phyloP scores from a whole-genome alignment of 2,797 vertebrate genomes.

The Bovichtus diacanthus region DNA sequence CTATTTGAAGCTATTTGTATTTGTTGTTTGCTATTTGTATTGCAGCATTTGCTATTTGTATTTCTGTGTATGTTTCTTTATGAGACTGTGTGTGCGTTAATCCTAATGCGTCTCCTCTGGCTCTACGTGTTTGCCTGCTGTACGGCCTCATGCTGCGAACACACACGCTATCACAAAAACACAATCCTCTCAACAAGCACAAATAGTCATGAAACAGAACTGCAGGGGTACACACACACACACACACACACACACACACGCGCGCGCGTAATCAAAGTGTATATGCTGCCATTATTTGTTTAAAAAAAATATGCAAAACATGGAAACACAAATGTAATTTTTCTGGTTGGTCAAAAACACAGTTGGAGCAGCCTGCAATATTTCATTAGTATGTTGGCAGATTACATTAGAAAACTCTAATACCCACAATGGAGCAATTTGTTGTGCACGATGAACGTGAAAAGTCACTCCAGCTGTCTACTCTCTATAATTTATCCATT shows the following conservation, averaged over 20 bases:
- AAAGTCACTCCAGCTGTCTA: conserved; percentile 22
- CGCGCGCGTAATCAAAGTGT: conserved; percentile 12
- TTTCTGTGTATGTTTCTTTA: conserved; percentile 19
- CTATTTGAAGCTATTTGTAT: conserved; percentile 22
- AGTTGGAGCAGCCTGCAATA: conserved; percentile 4
- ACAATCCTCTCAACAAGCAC: conserved; percentile 18
- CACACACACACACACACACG: background rate
- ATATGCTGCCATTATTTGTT: conserved; percentile 23
- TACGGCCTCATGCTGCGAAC: conserved; percentile 40
- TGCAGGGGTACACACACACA: background rate
- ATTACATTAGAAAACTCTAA: conserved; percentile 29
- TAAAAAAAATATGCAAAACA: conserved; percentile 17
- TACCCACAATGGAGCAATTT: conserved; percentile 28
- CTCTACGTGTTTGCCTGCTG: conserved; percentile 32
- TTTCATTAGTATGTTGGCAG: conserved; percentile 10
- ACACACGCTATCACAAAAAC: conserved; percentile 22
- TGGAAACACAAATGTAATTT: conserved; percentile 32
- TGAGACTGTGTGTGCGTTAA: conserved; percentile 15
- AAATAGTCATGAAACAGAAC: conserved; percentile 23
- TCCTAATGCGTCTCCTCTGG: conserved; percentile 43
- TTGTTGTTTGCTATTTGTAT: conserved; percentile 21
- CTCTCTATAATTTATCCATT: conserved; percentile 21
- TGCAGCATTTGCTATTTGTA: conserved; percentile 22
- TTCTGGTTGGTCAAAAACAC: conserved; percentile 35
- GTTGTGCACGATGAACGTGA: conserved; percentile 9